A percentile compares a stretch with the other conserved stretches of the same genome.
Conservation (phyloP, 2,888 invertebrate genomes). For the Siphlonurus alternatus region DNA sequence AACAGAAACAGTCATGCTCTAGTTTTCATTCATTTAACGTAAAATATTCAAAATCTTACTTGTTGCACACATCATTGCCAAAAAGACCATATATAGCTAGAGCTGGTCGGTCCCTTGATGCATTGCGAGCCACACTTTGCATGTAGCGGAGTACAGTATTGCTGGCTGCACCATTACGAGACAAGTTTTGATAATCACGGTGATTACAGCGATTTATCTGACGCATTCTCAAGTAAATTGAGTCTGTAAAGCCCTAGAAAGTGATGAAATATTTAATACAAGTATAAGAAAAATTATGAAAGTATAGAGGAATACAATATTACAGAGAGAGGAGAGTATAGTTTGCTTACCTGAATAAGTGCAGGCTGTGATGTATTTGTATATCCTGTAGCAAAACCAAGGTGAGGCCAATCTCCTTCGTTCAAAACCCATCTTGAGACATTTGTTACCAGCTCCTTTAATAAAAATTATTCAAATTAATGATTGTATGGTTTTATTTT, state of each 20-base stretch:
- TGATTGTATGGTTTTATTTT: too few relatives aligned
- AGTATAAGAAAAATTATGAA: background rate
- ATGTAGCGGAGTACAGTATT: constrained; percentile 18
- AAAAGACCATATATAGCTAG: constrained; percentile 28
- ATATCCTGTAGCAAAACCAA: constrained; percentile 29
- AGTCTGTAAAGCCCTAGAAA: constrained; percentile 20
- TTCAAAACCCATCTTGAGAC: constrained; percentile 27
- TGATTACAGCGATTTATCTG: constrained; percentile 30
- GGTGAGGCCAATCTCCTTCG: constrained; percentile 33
- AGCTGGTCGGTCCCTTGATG: constrained; percentile 25
- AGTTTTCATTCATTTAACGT: background rate
- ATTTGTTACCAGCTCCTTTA: constrained; percentile 23
- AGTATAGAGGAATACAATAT: background rate
- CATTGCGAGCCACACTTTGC: constrained; percentile 23
- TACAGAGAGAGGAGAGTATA: constrained; percentile 7
- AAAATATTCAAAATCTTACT: constrained; percentile 23
- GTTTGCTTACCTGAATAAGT: constrained; percentile 19
- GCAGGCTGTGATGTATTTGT: constrained; percentile 20
- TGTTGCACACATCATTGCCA: constrained; percentile 35
- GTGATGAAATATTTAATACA: background rate
- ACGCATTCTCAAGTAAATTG: constrained; percentile 23
- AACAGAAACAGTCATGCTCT: too few relatives aligned
- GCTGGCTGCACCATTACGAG: constrained; percentile 27
- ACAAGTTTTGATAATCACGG: constrained; percentile 32
- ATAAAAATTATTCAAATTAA: too few relatives aligned